Percentiles rank a stretch among this genome's conserved stretches.
These are phyloP conservation scores for Noctua janthina DNA, from an alignment of 2,888 invertebrate species.

Conservation along the genomic window DNA sequence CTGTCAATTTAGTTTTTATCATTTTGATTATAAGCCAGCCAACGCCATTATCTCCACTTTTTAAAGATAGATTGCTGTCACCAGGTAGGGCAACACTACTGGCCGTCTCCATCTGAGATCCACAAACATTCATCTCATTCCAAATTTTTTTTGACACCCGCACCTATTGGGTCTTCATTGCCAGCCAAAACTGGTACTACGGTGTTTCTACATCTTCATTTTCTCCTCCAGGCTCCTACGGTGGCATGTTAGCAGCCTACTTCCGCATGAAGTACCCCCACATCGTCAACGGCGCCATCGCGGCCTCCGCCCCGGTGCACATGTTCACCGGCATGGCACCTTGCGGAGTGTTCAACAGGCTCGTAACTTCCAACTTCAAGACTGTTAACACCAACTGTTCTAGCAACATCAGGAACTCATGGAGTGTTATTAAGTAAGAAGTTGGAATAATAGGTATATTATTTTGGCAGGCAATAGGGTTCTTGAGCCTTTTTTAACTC, in stretches of 20 bases:
- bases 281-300: conserved; percentile 96
- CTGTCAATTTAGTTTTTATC: background rate
- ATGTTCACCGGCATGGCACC: conserved; percentile 95
- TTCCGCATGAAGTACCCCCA: conserved; percentile 98
- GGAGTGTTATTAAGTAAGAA: conserved; percentile 93
- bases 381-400: conserved; percentile 91
- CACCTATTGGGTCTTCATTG: background rate
- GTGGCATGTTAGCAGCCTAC: conserved; percentile 99
- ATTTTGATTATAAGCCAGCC: background rate
- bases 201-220: background rate
- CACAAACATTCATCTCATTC: background rate
- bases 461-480: background rate
- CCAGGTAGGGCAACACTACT: background rate
- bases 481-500: too few species aligned
- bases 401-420: conserved; percentile 93
- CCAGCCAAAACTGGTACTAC: background rate
- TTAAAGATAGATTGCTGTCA: background rate
- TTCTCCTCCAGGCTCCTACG: conserved; percentile 95
- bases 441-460: too few species aligned
- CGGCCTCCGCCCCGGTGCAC: conserved; percentile 97
- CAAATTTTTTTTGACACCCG: background rate
- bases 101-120: background rate
- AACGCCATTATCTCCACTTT: background rate
- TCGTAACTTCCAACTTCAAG: conserved; percentile 94
- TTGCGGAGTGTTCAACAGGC: conserved; percentile 94